These are phyloP conservation scores for Xestia ashworthii DNA, from an alignment of 2,888 invertebrate species.

Conservation along the genomic window DNA sequence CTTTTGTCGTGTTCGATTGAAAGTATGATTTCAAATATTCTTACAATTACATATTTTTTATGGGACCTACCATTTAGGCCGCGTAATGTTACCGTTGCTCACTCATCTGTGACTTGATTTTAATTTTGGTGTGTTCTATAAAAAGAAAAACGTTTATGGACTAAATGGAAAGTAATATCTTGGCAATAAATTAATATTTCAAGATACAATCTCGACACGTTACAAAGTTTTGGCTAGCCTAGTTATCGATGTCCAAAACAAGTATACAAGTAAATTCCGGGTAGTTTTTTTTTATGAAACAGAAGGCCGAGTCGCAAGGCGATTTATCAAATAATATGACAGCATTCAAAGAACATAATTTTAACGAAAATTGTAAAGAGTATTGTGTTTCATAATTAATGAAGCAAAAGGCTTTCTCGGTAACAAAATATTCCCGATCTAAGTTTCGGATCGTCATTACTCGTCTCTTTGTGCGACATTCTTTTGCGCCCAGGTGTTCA, in stretches of 20 bases:
- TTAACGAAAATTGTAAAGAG: slow-evolving; percentile 86
- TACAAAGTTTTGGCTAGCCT: slow-evolving; percentile 15
- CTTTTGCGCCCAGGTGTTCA: slow-evolving; percentile 90
- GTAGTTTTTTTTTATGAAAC: slow-evolving; percentile 74
- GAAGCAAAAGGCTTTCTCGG: slow-evolving; percentile 89
- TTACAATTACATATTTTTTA: slow-evolving; percentile 49
- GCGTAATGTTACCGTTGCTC: slow-evolving; percentile 49
- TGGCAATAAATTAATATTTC: slow-evolving; percentile 11
- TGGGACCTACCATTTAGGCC: slow-evolving; percentile 20
- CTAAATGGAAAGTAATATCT: slow-evolving; percentile 28
- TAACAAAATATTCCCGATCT: slow-evolving; percentile 89
- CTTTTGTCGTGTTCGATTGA: slow-evolving; percentile 50
- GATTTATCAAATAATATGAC: slow-evolving; percentile 89
- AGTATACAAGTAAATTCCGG: slow-evolving; percentile 39
- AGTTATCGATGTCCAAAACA: slow-evolving; percentile 28
- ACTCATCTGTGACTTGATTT: slow-evolving; percentile 56
- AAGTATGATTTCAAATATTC: slow-evolving; percentile 54
- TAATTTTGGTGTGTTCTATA: slow-evolving; percentile 30
- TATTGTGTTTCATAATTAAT: slow-evolving; percentile 91
- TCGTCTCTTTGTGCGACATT: slow-evolving; percentile 90
- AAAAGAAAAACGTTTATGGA: slow-evolving; percentile 5
- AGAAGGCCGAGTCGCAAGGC: slow-evolving; percentile 73
- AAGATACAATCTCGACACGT: slow-evolving; percentile 5
- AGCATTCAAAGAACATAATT: slow-evolving; percentile 86
- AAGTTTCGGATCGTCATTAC: slow-evolving; percentile 90